Conservation (phyloP, 2,888 invertebrate genomes). For the Eueremaeus valkanovi region DNA sequence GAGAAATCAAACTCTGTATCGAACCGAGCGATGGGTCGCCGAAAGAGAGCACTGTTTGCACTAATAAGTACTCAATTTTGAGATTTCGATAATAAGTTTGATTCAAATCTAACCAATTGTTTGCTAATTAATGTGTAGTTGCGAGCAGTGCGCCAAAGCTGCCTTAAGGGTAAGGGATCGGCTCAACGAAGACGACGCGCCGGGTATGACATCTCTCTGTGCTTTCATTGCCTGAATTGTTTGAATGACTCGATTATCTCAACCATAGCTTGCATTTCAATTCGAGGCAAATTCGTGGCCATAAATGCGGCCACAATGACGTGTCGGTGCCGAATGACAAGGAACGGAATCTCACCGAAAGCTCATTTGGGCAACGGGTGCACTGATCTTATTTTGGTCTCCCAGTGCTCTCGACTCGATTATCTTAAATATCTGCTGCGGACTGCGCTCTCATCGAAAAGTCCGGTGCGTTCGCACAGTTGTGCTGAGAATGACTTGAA, state of each 20-base stretch:
- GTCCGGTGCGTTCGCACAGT: conserved; percentile 59
- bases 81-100: neutral
- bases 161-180: conserved; percentile 31
- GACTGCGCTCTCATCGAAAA: conserved; percentile 61
- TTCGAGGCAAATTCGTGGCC: conserved; percentile 70
- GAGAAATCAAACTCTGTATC: conserved; percentile 49
- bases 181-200: conserved; percentile 38
- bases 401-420: conserved; percentile 66
- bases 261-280: conserved; percentile 55
- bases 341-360: conserved; percentile 70
- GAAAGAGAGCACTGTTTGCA: conserved; percentile 39
- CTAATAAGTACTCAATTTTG: conserved; percentile 37
- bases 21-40: conserved; percentile 43
- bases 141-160: conserved; percentile 37
- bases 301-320: conserved; percentile 72
- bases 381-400: conserved; percentile 69
- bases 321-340: conserved; percentile 66
- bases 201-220: conserved; percentile 37
- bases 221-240: too few relatives aligned
- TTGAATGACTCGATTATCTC: too few relatives aligned
- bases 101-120: neutral
- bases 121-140: conserved; percentile 21
- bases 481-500: conserved; percentile 15
- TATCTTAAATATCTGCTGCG: conserved; percentile 66
- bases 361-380: conserved; percentile 76